phyloP scores from a whole-genome alignment of 2,888 invertebrate genomes.

The Platycheirus rosarum region DNA sequence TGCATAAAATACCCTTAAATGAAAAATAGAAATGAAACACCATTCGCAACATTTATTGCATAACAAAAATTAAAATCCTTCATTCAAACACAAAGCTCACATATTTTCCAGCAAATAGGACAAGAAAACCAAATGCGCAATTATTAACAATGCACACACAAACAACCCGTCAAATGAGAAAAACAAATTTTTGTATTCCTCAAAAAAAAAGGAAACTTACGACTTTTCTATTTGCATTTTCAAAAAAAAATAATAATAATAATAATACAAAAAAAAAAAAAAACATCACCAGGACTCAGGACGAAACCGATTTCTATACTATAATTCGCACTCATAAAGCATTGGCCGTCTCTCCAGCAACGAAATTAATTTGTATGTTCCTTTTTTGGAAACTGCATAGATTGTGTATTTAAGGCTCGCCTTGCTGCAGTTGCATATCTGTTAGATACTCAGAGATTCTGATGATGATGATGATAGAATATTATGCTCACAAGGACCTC shows the following conservation, averaged over 20 bases:
- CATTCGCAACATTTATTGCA: constrained; percentile 63
- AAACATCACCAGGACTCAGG: constrained; percentile 15
- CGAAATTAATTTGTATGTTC: constrained; percentile 49
- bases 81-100: constrained; percentile 46
- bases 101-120: constrained; percentile 69
- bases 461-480: constrained; percentile 67
- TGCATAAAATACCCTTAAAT: background rate
- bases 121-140: constrained; percentile 73
- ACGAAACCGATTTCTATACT: constrained; percentile 42
- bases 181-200: constrained; percentile 43
- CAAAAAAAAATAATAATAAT: constrained; percentile 25
- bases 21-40: constrained; percentile 47
- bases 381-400: constrained; percentile 46
- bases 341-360: constrained; percentile 41
- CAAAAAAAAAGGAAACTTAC: constrained; percentile 55
- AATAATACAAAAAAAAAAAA: constrained; percentile 16
- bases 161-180: constrained; percentile 46
- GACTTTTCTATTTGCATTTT: constrained; percentile 71
- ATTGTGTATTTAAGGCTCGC: constrained; percentile 36
- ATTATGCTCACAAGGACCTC: constrained; percentile 74
- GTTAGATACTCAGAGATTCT: constrained; percentile 20
- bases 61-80: constrained; percentile 22
- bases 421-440: constrained; percentile 65
- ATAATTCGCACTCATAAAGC: constrained; percentile 58
- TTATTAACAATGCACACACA: constrained; percentile 69